phyloP scores from a whole-genome alignment of 1,140 invertebrate species.

The Centruroides vittatus region DNA sequence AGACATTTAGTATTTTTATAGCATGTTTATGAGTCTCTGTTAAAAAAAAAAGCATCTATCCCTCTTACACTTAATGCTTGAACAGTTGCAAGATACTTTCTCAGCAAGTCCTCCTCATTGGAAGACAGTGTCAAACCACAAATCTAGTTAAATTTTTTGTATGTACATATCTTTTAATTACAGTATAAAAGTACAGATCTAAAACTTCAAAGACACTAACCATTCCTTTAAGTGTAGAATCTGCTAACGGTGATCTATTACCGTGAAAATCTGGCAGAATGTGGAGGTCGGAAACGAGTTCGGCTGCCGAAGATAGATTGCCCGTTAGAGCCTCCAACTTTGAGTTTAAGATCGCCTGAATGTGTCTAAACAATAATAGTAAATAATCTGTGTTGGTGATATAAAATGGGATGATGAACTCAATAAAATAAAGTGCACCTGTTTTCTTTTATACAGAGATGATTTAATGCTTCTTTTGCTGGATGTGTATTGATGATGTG shows the following conservation, averaged over 20 bases:
- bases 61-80: conserved; percentile 70
- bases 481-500: conserved; percentile 70
- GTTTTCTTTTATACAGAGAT: not conserved
- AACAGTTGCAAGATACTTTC: conserved; percentile 69
- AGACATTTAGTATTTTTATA: conserved; percentile 1
- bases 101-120: conserved; percentile 47
- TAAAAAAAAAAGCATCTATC: too few relatives aligned
- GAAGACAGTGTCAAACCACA: conserved; percentile 15
- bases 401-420: not conserved
- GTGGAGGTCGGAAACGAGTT: conserved; percentile 44
- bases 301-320: not conserved
- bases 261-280: conserved; percentile 92
- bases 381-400: not conserved
- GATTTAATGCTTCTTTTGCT: conserved; percentile 28
- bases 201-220: conserved; percentile 26
- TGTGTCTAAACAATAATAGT: conserved; percentile 4
- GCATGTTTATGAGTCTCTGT: too few relatives aligned
- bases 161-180: not conserved
- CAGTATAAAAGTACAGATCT: not conserved
- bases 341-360: conserved; percentile 21
- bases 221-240: conserved; percentile 70
- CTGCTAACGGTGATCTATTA: conserved; percentile 80
- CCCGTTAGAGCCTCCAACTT: conserved; percentile 22
- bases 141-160: conserved; percentile 5
- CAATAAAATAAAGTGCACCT: not conserved